Conservation (phyloP, 2,797 vertebrate species). For the Argya squamiceps region DNA sequence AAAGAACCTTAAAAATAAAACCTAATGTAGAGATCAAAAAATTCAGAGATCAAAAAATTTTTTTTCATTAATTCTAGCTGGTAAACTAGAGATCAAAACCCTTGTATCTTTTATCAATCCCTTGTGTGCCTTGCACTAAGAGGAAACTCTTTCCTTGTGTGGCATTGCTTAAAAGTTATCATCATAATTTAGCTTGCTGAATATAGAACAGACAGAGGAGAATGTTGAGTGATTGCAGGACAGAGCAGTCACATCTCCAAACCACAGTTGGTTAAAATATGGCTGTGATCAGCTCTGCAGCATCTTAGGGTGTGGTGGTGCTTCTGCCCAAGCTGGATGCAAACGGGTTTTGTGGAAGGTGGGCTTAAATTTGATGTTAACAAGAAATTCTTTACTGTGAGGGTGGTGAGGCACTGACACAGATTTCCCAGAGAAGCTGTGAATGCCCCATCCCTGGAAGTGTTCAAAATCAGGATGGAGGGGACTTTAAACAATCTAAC, state of each 20-base stretch:
- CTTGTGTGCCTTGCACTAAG: slow-evolving; percentile 16
- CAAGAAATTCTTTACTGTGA: background rate
- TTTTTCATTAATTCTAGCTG: slow-evolving; percentile 54
- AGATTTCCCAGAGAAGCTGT: background rate
- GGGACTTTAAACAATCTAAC: background rate
- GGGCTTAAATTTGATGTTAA: background rate
- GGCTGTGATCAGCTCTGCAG: background rate
- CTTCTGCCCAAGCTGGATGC: background rate
- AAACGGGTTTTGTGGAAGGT: background rate
- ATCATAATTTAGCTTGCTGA: slow-evolving; percentile 15
- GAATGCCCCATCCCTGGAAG: background rate
- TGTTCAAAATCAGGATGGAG: background rate
- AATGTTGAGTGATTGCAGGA: background rate
- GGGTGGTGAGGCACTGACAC: background rate
- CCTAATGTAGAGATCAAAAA: slow-evolving; percentile 46
- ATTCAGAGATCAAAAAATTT: background rate
- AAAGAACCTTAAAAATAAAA: background rate
- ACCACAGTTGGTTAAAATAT: background rate
- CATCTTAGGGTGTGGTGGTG: background rate
- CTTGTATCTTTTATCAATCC: slow-evolving; percentile 58
- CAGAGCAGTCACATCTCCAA: background rate
- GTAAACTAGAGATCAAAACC: slow-evolving; percentile 64
- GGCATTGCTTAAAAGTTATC: slow-evolving; percentile 36
- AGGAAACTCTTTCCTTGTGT: slow-evolving; percentile 63
- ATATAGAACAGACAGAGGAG: slow-evolving; percentile 20